Evolutionary conservation across 2,888 invertebrate species (phyloP), one percentile per base, ranked within the genome.

Genomic region (Cephalotes varians): DNA sequence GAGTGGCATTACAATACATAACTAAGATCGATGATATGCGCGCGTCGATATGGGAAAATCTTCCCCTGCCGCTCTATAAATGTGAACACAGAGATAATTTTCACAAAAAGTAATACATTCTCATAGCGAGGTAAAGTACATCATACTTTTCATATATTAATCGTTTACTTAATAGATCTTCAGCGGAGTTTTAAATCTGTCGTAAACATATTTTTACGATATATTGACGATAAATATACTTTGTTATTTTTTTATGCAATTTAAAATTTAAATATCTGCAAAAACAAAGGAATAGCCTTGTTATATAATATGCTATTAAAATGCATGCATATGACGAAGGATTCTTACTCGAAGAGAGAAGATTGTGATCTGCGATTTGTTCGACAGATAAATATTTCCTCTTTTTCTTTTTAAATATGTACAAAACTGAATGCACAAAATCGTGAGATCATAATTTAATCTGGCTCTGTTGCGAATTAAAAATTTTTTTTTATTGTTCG

Each of bases 1-100:
- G 28, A 67, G 31, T 40, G 54, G 28, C n/a, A 34, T 76, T 65
- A 40, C 65, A 40, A 76, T 76, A 65, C 37, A 40, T 67, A 76
- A 40, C 40, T 31, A 31, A 34, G 28, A 76, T 76, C 54, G 28
- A 37, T 73, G 44, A 73, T 58, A 21, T 15, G 47, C 40, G 6
- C 15, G 37, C 58, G 28, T 21, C 54, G 34, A 37, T 60, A 58
- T 28, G 4, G 25, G 9, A 67, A 7, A 54, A 64, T 37, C 15
- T 40, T n/a, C 15, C 12, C 6, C n/a, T 34, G 21, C 10, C 40
- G 4, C 6, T 15, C n/a, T 67, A 7, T 31, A 40, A 67, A 69
- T 31, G n/a, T n/a, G 0, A 44, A 40, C 15, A 28, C 15, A 40
- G 5, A 12, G 37, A 31, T 56, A 5, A 67, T 69, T 31, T 69